Evolutionary conservation across 2,797 vertebrate genomes (phyloP).

Genomic region (Rhadinocentrus ornatus): DNA sequence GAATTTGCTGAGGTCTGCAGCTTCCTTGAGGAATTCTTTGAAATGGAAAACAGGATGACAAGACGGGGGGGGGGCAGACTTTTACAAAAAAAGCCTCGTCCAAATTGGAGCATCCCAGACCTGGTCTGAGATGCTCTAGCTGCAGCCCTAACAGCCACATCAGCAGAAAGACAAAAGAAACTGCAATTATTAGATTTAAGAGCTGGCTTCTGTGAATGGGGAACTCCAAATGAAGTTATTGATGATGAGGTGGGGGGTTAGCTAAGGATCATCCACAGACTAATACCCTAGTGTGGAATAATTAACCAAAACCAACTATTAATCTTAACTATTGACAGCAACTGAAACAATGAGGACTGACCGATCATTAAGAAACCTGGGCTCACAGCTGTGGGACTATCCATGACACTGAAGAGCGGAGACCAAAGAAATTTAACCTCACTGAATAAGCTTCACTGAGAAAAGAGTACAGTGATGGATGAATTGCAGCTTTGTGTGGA

Average conservation of each 20-base stretch:
- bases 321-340: conserved; percentile 79
- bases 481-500: conserved; percentile 33
- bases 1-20: conserved; percentile 77
- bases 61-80: conserved; percentile 54
- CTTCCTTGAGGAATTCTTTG: conserved; percentile 65
- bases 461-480: conserved; percentile 56
- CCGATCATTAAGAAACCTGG: conserved; percentile 68
- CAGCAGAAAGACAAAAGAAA: conserved; percentile 80
- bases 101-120: conserved; percentile 77
- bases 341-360: conserved; percentile 68
- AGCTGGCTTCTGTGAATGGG: conserved; percentile 69
- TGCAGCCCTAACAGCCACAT: conserved; percentile 80
- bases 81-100: conserved; percentile 73
- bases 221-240: conserved; percentile 77
- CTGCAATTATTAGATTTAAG: conserved; percentile 77
- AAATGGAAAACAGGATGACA: conserved; percentile 57
- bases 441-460: conserved; percentile 55
- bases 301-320: conserved; percentile 83
- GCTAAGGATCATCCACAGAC: conserved; percentile 73
- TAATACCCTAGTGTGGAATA: conserved; percentile 73
- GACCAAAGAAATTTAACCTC: conserved; percentile 57
- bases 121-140: conserved; percentile 68
- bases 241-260: conserved; percentile 73
- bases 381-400: conserved; percentile 58
- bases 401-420: conserved; percentile 36